phyloP scores from a whole-genome alignment of 1,140 invertebrate species.

The Eufriesea mexicana region DNA sequence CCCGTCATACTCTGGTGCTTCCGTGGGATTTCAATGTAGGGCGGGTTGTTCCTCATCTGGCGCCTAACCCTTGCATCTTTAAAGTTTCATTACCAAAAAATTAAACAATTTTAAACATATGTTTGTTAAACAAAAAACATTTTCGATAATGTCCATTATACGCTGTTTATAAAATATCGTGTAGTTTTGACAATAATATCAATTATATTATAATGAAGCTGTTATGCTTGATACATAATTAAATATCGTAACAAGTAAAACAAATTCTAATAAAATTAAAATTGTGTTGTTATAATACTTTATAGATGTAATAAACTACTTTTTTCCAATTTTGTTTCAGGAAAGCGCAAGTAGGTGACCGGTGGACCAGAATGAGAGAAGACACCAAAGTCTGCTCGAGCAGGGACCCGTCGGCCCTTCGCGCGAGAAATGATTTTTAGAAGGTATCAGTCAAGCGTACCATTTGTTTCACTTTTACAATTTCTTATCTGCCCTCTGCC shows the following conservation, averaged over 20 bases:
- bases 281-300: neutral
- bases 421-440: slow-evolving; percentile 81
- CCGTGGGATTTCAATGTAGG: neutral
- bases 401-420: slow-evolving; percentile 71
- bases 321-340: slow-evolving; percentile 47
- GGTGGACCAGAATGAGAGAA: slow-evolving; percentile 69
- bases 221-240: no score
- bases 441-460: slow-evolving; percentile 69
- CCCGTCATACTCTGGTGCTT: neutral
- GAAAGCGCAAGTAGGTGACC: slow-evolving; percentile 42
- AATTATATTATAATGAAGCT: no score
- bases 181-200: no score
- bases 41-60: neutral
- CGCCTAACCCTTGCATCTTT: neutral
- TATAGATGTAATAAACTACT: neutral
- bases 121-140: no score
- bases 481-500: neutral
- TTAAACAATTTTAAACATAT: neutral
- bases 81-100: neutral
- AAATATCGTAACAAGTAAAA: neutral
- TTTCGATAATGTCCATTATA: no score
- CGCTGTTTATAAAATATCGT: no score
- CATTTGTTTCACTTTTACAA: neutral
- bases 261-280: neutral
- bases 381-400: slow-evolving; percentile 53